A percentile compares a stretch with the other conserved stretches of the same genome.
phyloP scores from a whole-genome alignment of 37 sponge, comb jelly and placozoan species.

The Haliclona indistincta region DNA sequence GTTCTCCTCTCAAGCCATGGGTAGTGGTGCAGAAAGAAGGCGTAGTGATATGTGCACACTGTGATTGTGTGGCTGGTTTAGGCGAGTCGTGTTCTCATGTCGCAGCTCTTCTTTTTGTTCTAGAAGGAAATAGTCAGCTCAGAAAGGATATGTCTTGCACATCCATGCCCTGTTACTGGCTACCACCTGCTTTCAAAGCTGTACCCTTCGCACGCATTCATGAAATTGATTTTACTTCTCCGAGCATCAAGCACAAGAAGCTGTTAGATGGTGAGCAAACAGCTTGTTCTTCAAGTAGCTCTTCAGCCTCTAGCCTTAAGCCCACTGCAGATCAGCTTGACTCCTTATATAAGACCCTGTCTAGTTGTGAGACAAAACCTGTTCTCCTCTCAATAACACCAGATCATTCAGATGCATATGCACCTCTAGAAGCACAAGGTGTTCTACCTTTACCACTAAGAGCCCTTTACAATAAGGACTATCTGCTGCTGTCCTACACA shows the following conservation, averaged over 20 bases:
- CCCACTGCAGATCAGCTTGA: conserved; percentile 28
- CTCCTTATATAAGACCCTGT: conserved; percentile 13
- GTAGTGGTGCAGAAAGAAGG: conserved; percentile 34
- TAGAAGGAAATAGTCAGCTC: conserved; percentile 26
- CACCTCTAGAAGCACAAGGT: conserved; percentile 21
- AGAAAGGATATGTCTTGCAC: conserved; percentile 28
- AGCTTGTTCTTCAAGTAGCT: background rate
- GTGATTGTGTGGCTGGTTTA: conserved; percentile 60
- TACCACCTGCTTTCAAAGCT: conserved; percentile 29
- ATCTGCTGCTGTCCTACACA: conserved; percentile 15
- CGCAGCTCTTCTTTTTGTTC: conserved; percentile 55
- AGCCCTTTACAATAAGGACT: conserved; percentile 18
- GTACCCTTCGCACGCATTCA: conserved; percentile 35
- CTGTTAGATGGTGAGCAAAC: too few species aligned
- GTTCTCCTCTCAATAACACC: conserved; percentile 46
- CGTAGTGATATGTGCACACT: conserved; percentile 50
- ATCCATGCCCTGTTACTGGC: conserved; percentile 58
- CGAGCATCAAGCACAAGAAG: conserved; percentile 3
- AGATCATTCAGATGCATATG: conserved; percentile 18
- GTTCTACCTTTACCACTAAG: conserved; percentile 36
- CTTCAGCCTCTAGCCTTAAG: background rate
- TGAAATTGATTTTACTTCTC: conserved; percentile 49
- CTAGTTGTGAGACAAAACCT: conserved; percentile 29
- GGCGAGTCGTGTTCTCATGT: conserved; percentile 67
- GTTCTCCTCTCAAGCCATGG: conserved; percentile 38